Conservation (phyloP, 2,797 vertebrate species). For the Pipistrellus kuhlii region DNA sequence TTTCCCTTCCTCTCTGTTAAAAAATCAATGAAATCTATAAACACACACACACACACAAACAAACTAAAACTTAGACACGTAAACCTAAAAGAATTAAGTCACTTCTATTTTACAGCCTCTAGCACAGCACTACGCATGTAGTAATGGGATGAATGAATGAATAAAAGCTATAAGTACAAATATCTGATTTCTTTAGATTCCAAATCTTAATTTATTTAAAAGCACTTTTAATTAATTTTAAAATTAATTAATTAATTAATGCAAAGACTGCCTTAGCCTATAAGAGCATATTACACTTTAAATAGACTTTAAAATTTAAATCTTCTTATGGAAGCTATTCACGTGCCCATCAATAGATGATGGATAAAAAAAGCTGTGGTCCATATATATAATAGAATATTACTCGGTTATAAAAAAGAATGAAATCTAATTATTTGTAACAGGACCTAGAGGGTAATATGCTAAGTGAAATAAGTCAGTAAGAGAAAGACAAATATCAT, state of each 20-base stretch:
- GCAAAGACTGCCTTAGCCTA: not conserved
- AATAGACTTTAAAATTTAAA: slow-evolving; percentile 10
- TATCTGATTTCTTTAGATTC: slow-evolving; percentile 36
- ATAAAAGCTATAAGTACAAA: slow-evolving; percentile 38
- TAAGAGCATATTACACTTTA: not conserved
- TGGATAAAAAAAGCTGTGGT: not conserved
- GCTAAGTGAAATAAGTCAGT: not conserved
- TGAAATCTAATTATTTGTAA: not conserved
- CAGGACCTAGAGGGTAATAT: not conserved
- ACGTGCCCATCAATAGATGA: not conserved
- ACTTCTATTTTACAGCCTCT: not conserved
- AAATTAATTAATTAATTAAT: not conserved
- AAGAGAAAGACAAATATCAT: not conserved
- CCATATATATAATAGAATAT: not conserved
- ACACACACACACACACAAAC: no score
- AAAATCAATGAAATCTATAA: no score
- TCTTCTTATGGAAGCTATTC: not conserved
- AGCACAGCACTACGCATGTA: not conserved
- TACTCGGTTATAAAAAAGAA: not conserved
- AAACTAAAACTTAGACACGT: not conserved
- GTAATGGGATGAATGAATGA: slow-evolving; percentile 3
- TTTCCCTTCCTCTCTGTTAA: no score
- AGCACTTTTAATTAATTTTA: not conserved
- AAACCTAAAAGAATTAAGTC: not conserved
- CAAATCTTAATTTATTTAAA: not conserved